phyloP scores from a whole-genome alignment of 1,140 invertebrate species.

The Mactra quadrangularis region DNA sequence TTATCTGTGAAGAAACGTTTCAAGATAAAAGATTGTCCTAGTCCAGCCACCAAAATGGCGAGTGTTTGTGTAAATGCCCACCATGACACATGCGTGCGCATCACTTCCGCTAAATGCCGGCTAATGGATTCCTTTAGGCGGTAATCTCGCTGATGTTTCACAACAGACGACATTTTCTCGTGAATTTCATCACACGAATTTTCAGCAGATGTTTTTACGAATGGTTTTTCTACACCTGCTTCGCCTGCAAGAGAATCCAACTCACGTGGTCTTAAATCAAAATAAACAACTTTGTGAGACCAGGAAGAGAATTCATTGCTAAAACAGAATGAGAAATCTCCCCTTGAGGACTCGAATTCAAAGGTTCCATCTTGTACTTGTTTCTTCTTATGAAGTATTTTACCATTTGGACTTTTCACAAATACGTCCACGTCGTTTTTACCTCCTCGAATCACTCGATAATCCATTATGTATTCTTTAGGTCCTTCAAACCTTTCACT shows the following conservation, averaged over 20 bases:
- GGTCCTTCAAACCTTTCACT: slow-evolving; percentile 65
- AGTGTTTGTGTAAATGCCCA: slow-evolving; percentile 96
- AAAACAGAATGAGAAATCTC: slow-evolving; percentile 95
- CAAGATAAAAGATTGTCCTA: slow-evolving; percentile 95
- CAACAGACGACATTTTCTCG: slow-evolving; percentile 91
- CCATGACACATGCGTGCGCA: slow-evolving; percentile 95
- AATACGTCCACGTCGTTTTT: slow-evolving; percentile 99
- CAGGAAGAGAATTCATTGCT: slow-evolving; percentile 99
- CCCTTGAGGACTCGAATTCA: slow-evolving; percentile 90
- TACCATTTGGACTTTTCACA: slow-evolving; percentile 93
- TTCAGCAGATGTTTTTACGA: slow-evolving; percentile 87
- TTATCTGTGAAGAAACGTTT: slow-evolving; percentile 96
- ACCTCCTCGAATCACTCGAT: slow-evolving; percentile 97
- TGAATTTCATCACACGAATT: slow-evolving; percentile 95
- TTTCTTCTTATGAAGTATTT: slow-evolving; percentile 94
- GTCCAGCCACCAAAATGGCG: slow-evolving; percentile 91
- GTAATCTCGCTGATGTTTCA: slow-evolving; percentile 95
- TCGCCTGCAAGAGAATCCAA: slow-evolving; percentile 90
- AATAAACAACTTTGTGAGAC: slow-evolving; percentile 99
- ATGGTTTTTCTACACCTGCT: slow-evolving; percentile 70
- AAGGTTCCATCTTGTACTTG: slow-evolving; percentile 96
- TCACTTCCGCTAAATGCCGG: slow-evolving; percentile 96
- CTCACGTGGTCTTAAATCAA: slow-evolving; percentile 95
- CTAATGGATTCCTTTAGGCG: slow-evolving; percentile 96
- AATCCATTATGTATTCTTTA: slow-evolving; percentile 71